Evolutionary conservation across 2,888 invertebrate genomes (phyloP), one percentile per base, ranked within the genome.

Genomic region (Tachina fera): DNA sequence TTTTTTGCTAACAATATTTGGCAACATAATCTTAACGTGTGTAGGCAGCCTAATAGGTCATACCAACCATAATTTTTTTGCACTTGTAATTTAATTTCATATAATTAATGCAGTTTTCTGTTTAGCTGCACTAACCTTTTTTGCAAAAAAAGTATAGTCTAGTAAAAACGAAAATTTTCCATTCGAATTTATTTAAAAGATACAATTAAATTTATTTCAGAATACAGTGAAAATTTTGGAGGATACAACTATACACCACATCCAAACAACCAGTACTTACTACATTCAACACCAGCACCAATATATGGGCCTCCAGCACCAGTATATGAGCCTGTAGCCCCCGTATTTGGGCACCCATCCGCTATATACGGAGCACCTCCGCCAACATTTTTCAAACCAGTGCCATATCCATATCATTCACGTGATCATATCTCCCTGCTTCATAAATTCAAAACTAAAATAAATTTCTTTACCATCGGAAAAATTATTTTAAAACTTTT

Each of bases 401-500:
- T 87, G 14, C 82, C 83, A n/a, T 87, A 86, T 11, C 85, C 89
- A 22, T 90, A 90, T 76, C 89, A 91, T 67, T 88, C 91, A 1
- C 89, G 90, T 16, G 89, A 91, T 9, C 91, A 90, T 22, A 91
- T 93, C 80, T 94, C 95, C 79, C 93, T 96, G 16, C 92, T 96
- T 22, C 95, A 96, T 89, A 95, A 96, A 90, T 92, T 96, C 0
- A 95, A 95, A 65, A 92, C 95, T 39, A 96, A 96, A 92, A 89
- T 96, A 71, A 95, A 96, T 89, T 94, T 96, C 1, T 94, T 96
- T 84, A 96, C 96, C 0, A 92, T 96, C 75, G 96, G 96, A 0
- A 97, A 97, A 92, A 94, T 97, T 81, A 89, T 97, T 79, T 91
- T 97, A 49, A 97, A 97, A 91, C 91, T 97, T 71, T 93, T 97